These are phyloP conservation scores for Hipparchia semele DNA, from an alignment of 2,888 invertebrate species.

Conservation along the genomic window DNA sequence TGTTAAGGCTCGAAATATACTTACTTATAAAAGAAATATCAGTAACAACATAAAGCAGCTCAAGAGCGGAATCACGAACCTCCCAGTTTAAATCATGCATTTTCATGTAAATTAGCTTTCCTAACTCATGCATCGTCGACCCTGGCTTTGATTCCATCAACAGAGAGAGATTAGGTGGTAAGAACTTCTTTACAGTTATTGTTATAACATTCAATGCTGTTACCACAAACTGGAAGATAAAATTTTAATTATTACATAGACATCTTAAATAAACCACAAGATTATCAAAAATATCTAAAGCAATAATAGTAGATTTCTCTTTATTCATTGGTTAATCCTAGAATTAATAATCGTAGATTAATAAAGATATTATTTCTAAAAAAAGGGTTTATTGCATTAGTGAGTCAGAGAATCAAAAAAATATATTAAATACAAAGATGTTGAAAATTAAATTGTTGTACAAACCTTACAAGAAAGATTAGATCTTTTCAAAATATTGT, in stretches of 20 bases:
- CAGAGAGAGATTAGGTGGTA: conserved; percentile 89
- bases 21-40: conserved; percentile 88
- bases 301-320: too few relatives aligned
- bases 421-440: not conserved
- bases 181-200: conserved; percentile 88
- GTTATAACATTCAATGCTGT: conserved; percentile 87
- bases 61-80: conserved; percentile 89
- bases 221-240: conserved; percentile 84
- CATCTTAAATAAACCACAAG: not conserved
- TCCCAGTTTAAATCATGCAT: conserved; percentile 90
- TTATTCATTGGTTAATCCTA: too few relatives aligned
- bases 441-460: conserved; percentile 9
- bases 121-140: conserved; percentile 85
- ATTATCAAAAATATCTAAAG: not conserved
- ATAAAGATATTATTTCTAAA: too few relatives aligned
- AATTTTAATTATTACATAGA: not conserved
- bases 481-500: conserved; percentile 63
- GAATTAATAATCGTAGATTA: too few relatives aligned
- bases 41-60: conserved; percentile 87
- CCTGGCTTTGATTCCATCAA: conserved; percentile 86
- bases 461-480: conserved; percentile 71
- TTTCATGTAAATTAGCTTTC: conserved; percentile 86
- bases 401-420: not conserved
- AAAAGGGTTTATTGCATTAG: not conserved
- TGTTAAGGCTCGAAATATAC: too few relatives aligned